A percentile compares a stretch with the other conserved stretches of the same genome.
These are phyloP conservation scores for Melipona quadrifasciata DNA, from an alignment of 1,140 invertebrate genomes.

Conservation along the genomic window DNA sequence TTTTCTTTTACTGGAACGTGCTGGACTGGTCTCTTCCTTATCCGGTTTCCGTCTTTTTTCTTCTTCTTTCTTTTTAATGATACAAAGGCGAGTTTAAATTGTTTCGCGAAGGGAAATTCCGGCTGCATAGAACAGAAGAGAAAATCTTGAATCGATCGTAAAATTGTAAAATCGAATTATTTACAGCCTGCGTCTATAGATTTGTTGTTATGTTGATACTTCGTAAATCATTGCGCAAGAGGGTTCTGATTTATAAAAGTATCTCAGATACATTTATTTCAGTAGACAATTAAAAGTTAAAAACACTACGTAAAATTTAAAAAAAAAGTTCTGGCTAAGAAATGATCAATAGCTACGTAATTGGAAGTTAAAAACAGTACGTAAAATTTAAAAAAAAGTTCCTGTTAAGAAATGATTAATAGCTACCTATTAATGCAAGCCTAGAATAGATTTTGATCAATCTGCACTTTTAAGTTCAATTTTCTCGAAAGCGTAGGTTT, in stretches of 20 bases:
- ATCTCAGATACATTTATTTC: not conserved
- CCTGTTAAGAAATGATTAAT: not conserved
- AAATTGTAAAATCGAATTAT: too few species aligned
- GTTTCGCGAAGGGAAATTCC: not conserved
- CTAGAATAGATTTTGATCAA: not conserved
- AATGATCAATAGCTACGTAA: not conserved
- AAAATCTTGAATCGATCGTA: not conserved
- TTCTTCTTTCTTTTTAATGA: not conserved
- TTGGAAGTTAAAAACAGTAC: too few species aligned
- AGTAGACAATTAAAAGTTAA: not conserved
- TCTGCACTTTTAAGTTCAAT: not conserved
- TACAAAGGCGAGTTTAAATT: not conserved
- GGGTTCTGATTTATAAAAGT: not conserved
- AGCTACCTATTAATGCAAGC: not conserved
- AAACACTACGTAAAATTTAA: not conserved
- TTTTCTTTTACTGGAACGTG: not conserved
- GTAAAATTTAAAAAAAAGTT: not conserved
- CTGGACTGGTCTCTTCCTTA: not conserved
- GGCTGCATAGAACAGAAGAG: not conserved
- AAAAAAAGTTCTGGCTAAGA: not conserved
- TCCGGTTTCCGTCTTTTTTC: not conserved
- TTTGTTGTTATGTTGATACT: not conserved
- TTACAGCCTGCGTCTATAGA: too few species aligned
- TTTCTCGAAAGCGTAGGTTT: not conserved
- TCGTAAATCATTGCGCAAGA: not conserved